These are phyloP conservation scores for Malthinus seriepunctatus DNA, from an alignment of 2,888 invertebrate genomes.

Conservation along the genomic window DNA sequence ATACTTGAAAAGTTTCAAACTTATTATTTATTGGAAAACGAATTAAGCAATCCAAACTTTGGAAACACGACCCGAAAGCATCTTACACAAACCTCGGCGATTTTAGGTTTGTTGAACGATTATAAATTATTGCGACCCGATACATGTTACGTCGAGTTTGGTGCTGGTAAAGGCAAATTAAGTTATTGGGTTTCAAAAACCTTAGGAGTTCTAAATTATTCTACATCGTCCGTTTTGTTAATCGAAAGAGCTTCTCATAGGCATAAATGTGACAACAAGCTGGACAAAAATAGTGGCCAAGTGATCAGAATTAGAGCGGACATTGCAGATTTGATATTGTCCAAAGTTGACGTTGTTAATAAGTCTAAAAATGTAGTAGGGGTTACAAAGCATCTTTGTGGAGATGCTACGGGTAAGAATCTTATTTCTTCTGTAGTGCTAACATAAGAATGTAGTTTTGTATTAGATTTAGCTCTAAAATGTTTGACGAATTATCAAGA, in stretches of 20 bases:
- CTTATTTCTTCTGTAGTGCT: neutral
- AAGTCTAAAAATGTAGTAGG: conserved; percentile 64
- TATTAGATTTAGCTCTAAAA: conserved; percentile 70
- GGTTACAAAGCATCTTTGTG: conserved; percentile 88
- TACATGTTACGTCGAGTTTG: conserved; percentile 83
- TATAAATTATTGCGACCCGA: conserved; percentile 62
- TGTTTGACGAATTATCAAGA: conserved; percentile 61
- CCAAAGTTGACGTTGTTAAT: conserved; percentile 57
- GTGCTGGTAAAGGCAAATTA: conserved; percentile 87
- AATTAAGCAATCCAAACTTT: conserved; percentile 59
- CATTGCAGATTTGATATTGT: conserved; percentile 75
- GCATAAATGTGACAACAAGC: conserved; percentile 76
- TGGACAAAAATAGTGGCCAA: conserved; percentile 47
- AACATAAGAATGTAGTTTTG: neutral
- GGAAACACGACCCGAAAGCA: conserved; percentile 71
- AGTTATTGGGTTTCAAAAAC: conserved; percentile 76
- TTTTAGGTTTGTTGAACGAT: conserved; percentile 70
- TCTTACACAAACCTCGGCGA: conserved; percentile 75
- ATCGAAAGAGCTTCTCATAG: conserved; percentile 81
- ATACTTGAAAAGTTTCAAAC: conserved; percentile 52
- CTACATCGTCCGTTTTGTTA: conserved; percentile 64
- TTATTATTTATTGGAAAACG: conserved; percentile 56
- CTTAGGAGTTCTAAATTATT: conserved; percentile 53
- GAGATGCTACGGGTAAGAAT: conserved; percentile 76
- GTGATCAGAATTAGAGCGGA: conserved; percentile 64